phyloP scores from a whole-genome alignment of 2,113 vertebrate genomes.

The Sinocyclocheilus grahami region DNA sequence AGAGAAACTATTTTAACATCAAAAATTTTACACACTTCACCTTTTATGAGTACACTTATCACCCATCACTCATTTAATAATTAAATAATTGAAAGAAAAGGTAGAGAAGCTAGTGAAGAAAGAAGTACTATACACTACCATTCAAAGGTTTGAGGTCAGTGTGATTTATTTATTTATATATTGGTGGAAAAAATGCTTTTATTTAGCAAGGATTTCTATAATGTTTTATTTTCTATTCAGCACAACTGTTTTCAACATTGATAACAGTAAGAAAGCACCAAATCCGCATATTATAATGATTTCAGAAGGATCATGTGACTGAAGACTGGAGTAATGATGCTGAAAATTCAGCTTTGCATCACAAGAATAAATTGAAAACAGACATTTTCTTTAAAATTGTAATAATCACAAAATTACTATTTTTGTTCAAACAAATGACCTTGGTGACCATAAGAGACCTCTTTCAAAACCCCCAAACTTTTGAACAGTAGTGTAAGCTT shows the following conservation, averaged over 20 bases:
- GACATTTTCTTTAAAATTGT: background rate
- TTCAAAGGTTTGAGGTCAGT: background rate
- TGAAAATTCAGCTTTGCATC: too few relatives aligned
- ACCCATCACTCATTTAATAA: background rate
- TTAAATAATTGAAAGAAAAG: background rate
- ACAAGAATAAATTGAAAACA: background rate
- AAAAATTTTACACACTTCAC: background rate
- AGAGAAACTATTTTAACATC: background rate
- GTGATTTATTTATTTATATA: background rate
- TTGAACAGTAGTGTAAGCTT: background rate
- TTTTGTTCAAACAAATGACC: background rate
- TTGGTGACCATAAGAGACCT: background rate
- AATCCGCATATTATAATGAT: background rate
- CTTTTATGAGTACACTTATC: background rate
- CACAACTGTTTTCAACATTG: background rate
- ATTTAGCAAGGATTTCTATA: background rate
- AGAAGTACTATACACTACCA: background rate
- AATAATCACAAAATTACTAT: background rate
- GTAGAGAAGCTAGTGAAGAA: background rate
- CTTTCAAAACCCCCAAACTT: background rate
- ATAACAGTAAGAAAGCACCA: background rate
- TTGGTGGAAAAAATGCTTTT: background rate
- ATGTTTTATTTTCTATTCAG: background rate
- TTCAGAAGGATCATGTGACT: background rate
- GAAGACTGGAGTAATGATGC: background rate